Evolutionary conservation across 2,888 invertebrate species (phyloP).

Genomic region (Drosophila melanosoma): DNA sequence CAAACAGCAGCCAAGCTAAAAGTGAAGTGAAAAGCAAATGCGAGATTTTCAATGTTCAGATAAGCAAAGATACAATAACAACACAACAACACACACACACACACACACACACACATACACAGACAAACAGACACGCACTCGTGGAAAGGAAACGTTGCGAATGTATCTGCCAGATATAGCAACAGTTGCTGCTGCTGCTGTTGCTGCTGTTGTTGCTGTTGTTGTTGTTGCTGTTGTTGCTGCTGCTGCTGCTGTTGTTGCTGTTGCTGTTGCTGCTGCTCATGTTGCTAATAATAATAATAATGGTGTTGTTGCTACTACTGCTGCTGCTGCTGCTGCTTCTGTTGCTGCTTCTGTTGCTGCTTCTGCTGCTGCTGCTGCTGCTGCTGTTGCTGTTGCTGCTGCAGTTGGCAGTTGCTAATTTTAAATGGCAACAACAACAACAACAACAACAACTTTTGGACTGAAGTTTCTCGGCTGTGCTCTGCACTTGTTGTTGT

Average conservation of each 20-base stretch:
- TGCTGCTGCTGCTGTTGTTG: slow-evolving; percentile 20
- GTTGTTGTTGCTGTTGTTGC: slow-evolving; percentile 28
- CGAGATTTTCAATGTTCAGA: slow-evolving; percentile 61
- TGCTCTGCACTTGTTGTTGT: slow-evolving; percentile 25
- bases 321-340: slow-evolving; percentile 28
- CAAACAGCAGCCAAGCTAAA: slow-evolving; percentile 41
- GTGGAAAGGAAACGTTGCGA: slow-evolving; percentile 41
- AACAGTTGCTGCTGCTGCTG: slow-evolving; percentile 25
- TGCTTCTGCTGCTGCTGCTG: slow-evolving; percentile 32
- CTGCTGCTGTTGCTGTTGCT: slow-evolving; percentile 25
- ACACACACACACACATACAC: slow-evolving; percentile 13
- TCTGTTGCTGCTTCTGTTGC: slow-evolving; percentile 21
- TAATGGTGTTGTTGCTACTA: slow-evolving; percentile 41
- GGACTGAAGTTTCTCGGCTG: slow-evolving; percentile 37
- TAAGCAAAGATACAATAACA: slow-evolving; percentile 47
- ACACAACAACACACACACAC: slow-evolving; percentile 1
- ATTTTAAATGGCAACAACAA: slow-evolving; percentile 71
- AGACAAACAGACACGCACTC: slow-evolving; percentile 16
- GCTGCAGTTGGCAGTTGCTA: slow-evolving; percentile 57
- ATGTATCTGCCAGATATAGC: slow-evolving; percentile 54
- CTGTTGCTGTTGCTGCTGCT: slow-evolving; percentile 35
- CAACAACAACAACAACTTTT: slow-evolving; percentile 57
- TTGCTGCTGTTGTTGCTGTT: slow-evolving; percentile 15
- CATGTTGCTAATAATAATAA: slow-evolving; percentile 54
- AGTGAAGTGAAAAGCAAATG: slow-evolving; percentile 58